Conservation (phyloP, 2,113 vertebrate genomes). For the Phoxinus phoxinus region DNA sequence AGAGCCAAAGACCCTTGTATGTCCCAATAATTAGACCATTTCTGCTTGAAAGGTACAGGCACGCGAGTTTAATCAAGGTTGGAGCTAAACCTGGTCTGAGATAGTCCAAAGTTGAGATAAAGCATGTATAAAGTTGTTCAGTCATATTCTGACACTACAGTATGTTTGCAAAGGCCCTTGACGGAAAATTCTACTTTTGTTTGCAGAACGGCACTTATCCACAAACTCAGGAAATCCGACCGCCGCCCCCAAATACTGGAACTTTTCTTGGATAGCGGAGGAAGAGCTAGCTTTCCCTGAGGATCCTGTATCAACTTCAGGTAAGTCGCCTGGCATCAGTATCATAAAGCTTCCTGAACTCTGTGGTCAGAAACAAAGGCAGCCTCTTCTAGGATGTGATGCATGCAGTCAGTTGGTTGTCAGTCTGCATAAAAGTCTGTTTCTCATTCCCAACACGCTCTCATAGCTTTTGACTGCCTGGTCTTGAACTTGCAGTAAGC, state of each 20-base stretch:
- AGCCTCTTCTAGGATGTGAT: constrained; percentile 51
- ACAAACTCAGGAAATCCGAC: constrained; percentile 25
- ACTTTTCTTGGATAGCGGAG: constrained; percentile 79
- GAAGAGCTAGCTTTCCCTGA: constrained; percentile 73
- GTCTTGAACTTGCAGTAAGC: constrained; percentile 11
- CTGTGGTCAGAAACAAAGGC: constrained; percentile 43
- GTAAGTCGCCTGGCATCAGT: constrained; percentile 70
- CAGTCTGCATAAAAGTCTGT: constrained; percentile 60
- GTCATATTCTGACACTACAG: background rate
- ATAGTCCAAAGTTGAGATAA: background rate
- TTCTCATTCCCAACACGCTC: constrained; percentile 36
- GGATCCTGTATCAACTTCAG: constrained; percentile 58
- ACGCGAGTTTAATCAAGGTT: too few relatives aligned
- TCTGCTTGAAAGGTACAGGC: too few relatives aligned
- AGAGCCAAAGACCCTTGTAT: too few relatives aligned
- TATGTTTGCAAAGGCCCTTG: background rate
- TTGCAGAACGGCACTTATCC: constrained; percentile 57
- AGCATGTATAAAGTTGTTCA: background rate
- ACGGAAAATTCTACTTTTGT: constrained; percentile 14
- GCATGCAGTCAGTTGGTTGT: constrained; percentile 57
- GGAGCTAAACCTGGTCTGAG: background rate
- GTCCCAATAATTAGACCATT: too few relatives aligned
- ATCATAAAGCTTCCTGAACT: constrained; percentile 55
- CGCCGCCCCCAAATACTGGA: constrained; percentile 74
- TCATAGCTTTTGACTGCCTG: constrained; percentile 27